Conservation (phyloP, 1,140 invertebrate genomes). For the Leptonema lineaticorne region DNA sequence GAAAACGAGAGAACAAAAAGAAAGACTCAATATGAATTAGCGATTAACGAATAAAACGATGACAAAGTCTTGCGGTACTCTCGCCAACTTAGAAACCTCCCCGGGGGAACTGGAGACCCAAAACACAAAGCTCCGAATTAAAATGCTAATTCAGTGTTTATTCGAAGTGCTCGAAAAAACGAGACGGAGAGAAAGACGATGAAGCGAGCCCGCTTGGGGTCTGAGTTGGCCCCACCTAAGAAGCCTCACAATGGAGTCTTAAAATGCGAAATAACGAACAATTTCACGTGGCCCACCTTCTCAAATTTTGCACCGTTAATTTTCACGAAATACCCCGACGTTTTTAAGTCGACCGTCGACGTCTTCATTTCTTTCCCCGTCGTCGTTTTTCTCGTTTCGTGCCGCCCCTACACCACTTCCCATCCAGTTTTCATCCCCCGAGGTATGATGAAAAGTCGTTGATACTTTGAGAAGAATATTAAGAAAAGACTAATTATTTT, state of each 20-base stretch:
- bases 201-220: neutral
- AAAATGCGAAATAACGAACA: neutral
- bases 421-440: too few relatives aligned
- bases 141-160: constrained; percentile 34
- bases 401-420: neutral
- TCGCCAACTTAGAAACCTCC: neutral
- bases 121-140: constrained; percentile 24
- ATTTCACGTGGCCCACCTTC: neutral
- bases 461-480: neutral
- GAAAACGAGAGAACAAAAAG: too few relatives aligned
- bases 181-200: neutral
- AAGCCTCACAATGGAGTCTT: constrained; percentile 1
- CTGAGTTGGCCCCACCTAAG: too few relatives aligned
- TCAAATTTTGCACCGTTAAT: neutral
- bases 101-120: neutral
- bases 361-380: too few relatives aligned
- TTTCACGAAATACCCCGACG: neutral
- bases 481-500: constrained; percentile 11
- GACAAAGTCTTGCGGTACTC: neutral
- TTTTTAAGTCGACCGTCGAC: neutral
- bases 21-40: constrained; percentile 25
- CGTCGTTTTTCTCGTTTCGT: too few relatives aligned
- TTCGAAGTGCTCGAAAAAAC: constrained; percentile 12
- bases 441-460: neutral
- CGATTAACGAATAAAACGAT: constrained; percentile 24